These are phyloP conservation scores for Pantherophis guttatus DNA, from an alignment of 2,113 vertebrate genomes.

Conservation along the genomic window DNA sequence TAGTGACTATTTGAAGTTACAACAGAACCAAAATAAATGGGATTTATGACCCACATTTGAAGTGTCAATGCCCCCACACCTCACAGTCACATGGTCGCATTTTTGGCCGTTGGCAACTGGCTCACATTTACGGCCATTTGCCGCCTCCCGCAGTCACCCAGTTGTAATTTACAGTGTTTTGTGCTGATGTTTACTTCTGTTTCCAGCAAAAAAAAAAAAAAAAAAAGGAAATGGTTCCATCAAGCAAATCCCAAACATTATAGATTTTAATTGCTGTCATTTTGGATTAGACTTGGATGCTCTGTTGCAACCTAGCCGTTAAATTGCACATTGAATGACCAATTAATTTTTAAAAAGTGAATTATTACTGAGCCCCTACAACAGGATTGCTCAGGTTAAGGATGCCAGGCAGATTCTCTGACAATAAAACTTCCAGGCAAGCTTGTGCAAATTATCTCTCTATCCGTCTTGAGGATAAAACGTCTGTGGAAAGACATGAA, in stretches of 20 bases:
- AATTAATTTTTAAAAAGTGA: neutral
- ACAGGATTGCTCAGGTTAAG: neutral
- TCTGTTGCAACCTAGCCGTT: neutral
- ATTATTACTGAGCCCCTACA: neutral
- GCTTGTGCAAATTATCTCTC: neutral
- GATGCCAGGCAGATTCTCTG: neutral
- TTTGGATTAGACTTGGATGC: neutral
- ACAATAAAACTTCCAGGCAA: neutral
- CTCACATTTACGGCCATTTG: too few species aligned
- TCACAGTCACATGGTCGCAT: neutral
- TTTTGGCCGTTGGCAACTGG: neutral
- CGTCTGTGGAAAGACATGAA: neutral
- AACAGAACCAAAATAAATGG: neutral
- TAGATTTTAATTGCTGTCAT: neutral
- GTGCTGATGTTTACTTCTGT: neutral
- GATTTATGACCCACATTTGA: neutral
- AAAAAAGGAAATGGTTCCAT: neutral
- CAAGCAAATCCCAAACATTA: neutral
- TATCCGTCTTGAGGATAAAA: neutral
- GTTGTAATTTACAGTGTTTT: neutral
- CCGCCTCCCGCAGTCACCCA: neutral
- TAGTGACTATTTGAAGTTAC: neutral
- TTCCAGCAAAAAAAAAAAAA: neutral
- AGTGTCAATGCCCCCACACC: neutral
- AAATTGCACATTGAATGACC: neutral